Conservation (phyloP, 2,113 vertebrate species). For the Larimichthys crocea region DNA sequence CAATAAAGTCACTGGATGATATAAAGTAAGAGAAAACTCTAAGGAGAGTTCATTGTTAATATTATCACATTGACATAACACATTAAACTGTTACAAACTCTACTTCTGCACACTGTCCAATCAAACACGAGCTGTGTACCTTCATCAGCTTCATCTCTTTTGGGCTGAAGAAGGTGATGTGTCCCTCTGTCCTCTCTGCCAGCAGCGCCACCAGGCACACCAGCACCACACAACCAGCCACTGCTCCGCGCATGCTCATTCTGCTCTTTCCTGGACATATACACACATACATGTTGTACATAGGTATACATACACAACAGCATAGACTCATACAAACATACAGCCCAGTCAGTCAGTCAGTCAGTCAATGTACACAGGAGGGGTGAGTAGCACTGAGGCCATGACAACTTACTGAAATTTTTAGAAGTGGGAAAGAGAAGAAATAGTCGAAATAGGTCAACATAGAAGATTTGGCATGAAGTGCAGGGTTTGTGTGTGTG, state of each 20-base stretch:
- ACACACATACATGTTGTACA: constrained; percentile 2
- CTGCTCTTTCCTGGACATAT: constrained; percentile 48
- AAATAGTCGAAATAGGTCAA: constrained; percentile 39
- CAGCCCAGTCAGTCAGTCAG: not conserved
- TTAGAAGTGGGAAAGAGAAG: constrained; percentile 11
- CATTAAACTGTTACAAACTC: not conserved
- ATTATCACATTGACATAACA: not conserved
- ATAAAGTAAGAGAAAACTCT: not conserved
- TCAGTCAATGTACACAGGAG: not conserved
- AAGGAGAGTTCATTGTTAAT: not conserved
- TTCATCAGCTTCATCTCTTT: constrained; percentile 85
- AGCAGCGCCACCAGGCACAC: constrained; percentile 78
- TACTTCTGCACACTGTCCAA: not conserved
- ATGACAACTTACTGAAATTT: constrained; percentile 2
- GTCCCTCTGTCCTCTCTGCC: constrained; percentile 83
- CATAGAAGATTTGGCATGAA: constrained; percentile 24
- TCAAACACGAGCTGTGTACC: constrained; percentile 72
- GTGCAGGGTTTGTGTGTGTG: not conserved
- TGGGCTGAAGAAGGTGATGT: constrained; percentile 88
- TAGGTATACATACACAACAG: constrained; percentile 1
- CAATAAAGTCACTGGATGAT: not conserved
- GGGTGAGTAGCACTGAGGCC: constrained; percentile 20
- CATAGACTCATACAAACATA: not conserved
- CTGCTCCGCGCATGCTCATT: constrained; percentile 81
- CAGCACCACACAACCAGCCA: constrained; percentile 77